Evolutionary conservation across 35 echinoderm and acorn worm species (phyloP).

Genomic region (Apostichopus japonicus): DNA sequence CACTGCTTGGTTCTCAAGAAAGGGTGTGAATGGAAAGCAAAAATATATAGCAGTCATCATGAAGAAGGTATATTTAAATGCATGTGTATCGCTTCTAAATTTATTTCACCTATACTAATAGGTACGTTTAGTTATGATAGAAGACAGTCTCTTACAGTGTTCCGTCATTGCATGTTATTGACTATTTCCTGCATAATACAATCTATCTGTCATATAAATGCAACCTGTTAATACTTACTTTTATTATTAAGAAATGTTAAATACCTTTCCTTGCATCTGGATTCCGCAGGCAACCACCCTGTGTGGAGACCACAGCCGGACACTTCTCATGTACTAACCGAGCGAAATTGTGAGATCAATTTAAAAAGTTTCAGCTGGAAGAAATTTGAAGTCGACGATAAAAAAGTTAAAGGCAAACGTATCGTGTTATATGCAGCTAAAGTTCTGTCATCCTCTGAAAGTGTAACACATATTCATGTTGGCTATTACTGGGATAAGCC

Average conservation of each 20-base stretch:
- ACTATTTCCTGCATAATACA: too few species aligned
- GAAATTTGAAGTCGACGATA: neutral
- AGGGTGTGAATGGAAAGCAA: neutral
- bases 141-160: too few species aligned
- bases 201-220: too few species aligned
- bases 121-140: too few species aligned
- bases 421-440: neutral
- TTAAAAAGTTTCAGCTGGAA: neutral
- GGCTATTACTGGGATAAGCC: neutral
- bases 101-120: too few species aligned
- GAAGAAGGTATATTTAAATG: neutral
- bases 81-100: too few species aligned
- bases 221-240: too few species aligned
- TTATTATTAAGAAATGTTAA: too few species aligned
- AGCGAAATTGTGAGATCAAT: neutral
- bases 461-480: neutral
- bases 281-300: neutral
- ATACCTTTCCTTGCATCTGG: too few species aligned
- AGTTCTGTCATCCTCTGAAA: neutral
- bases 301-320: neutral
- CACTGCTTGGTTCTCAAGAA: neutral
- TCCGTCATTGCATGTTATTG: too few species aligned
- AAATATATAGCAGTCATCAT: constrained; percentile 17
- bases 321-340: neutral
- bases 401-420: neutral